Base-by-base conservation (phyloP, 30 jellyfish, hydroid and myxozoan genomes). In the Morbakka virulenta region DNA sequence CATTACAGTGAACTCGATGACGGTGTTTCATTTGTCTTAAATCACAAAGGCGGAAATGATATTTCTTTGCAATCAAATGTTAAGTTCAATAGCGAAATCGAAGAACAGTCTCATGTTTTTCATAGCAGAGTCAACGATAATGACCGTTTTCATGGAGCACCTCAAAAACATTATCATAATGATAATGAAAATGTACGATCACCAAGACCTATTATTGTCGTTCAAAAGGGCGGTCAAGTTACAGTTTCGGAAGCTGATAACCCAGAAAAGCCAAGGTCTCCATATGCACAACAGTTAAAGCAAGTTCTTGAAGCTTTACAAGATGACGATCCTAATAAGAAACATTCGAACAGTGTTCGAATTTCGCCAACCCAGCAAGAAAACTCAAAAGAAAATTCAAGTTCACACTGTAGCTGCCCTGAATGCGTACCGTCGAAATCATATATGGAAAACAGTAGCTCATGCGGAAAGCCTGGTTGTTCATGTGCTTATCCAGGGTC, bases 221-320 rank as follows among this genome's bases (percentile, higher is more conserved):
- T 57, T n/a, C 71, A 57, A 22, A 57, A 57, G 26, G 71, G 31
- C 22, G 71, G 71, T 4, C 24, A 41, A 17, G 57, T 41, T 9
- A 41, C 57, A 17, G 57, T 41, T 9, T 41, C 57, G 17, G 57
- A 41, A 17, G 57, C 57, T 6, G 57, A 69, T 41, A 67, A 52
- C 2, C 95, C 67, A 4, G 95, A 84, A 49, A 67, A 80, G 51
- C 95, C 95, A 0, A 83, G 84, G 47, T 91, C 98, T 3, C 98
- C 96, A 0, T 91, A 91, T 65, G 98, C 95, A n/a, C 95, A 79
- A 52, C 98, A 91, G 67, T 85, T 91, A 27, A 67, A 93, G 47
- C 98, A 91, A 67, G 98, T 91, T 26, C 94, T 91, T 32, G 98
- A 91, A 63, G 96, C 89, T 17, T 82, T 91, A 23, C 96, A 87